Conservation (phyloP, 2,797 vertebrate species). For the Calcarius lapponicus region DNA sequence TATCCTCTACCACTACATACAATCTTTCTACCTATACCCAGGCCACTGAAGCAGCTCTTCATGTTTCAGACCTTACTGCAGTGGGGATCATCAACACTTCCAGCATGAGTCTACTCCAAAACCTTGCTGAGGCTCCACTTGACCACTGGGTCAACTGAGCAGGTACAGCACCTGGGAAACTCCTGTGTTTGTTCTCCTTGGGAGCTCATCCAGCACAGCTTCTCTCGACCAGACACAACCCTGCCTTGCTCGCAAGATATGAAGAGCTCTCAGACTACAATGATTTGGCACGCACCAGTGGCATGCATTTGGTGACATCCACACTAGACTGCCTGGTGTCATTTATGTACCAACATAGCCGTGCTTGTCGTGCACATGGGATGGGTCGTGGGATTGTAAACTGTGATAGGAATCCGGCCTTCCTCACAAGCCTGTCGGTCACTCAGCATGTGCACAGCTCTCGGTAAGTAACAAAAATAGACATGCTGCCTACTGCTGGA, state of each 20-base stretch:
- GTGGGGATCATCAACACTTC: neutral
- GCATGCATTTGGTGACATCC: accelerated
- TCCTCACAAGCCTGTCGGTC: neutral
- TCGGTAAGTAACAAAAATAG: conserved; percentile 7
- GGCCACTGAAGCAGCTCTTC: neutral
- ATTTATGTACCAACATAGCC: neutral
- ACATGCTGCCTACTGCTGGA: neutral
- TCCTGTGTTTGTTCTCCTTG: neutral
- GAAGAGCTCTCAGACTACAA: neutral
- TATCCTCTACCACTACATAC: neutral
- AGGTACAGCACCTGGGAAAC: accelerated
- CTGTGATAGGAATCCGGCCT: neutral
- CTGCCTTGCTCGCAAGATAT: accelerated
- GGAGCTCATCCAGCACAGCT: neutral
- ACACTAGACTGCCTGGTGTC: neutral
- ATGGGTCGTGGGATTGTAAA: neutral
- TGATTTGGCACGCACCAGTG: neutral
- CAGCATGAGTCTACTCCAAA: neutral
- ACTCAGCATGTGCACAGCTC: neutral
- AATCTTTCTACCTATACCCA: neutral
- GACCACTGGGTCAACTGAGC: accelerated
- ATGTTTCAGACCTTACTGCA: neutral
- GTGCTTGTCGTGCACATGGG: neutral
- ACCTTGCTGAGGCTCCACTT: neutral
- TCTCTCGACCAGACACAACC: neutral